Base-by-base conservation (phyloP, 2,888 invertebrate species). In the Tupiocoris notatus region DNA sequence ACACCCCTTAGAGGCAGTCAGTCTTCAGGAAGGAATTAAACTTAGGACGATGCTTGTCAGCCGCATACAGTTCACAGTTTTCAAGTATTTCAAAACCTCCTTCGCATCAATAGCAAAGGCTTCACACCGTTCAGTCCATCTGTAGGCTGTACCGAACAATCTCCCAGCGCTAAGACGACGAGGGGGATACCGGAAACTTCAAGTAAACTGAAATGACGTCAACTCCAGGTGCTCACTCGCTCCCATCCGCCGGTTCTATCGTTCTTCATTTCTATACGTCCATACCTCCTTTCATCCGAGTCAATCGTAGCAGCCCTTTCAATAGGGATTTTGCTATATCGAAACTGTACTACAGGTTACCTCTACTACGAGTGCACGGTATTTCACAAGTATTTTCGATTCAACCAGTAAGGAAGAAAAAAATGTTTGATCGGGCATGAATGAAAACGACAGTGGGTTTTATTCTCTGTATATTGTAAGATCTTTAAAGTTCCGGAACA, bases 51-150 rank as follows among this genome's bases (percentile, higher is more conserved):
- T 16, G 24, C 64, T 22, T 64, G 64, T 64, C 64, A 64, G 64
- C 23, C 23, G 64, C 64, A 64, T 24, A 64, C 25, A 64, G 64
- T 64, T 64, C 23, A 64, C 64, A 24, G 64, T 64, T 64, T 64
- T 24, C 64, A 64, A 24, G 64, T 64, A 64, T 64, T 64, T 25
- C 62, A 64, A 63, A 63, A 18, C 63, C 20, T 22, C 63, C 25
- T 17, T 21, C 25, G 18, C 7, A 7, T 9, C 64, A 7, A 12
- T 7, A 39, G 39, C 39, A 39, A 12, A 39, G 6, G 6, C 39
- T 12, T 12, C 12, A 39, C 39, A 39, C 64, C 64, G 23, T 25
- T 24, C 64, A 24, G 25, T 64, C 24, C 18, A 64, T 64, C 62
- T 64, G 16, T 39, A 39, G 39, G 39, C 39, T 39, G 12, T 39